A percentile compares a stretch with the other conserved stretches of the same genome.
Evolutionary conservation across 2,113 vertebrate species (phyloP).

Genomic region (Leucosticte australis): DNA sequence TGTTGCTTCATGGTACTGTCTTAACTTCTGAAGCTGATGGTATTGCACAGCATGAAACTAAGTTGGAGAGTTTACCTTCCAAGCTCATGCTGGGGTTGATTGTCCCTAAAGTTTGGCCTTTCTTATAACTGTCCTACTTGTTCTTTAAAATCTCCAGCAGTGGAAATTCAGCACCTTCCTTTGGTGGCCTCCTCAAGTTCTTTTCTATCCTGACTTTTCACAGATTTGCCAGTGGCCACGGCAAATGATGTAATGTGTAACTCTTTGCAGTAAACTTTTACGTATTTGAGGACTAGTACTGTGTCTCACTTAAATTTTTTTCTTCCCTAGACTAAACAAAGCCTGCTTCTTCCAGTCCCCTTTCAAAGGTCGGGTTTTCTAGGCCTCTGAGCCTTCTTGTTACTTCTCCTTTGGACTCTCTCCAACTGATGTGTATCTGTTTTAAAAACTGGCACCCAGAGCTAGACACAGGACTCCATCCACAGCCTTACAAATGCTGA

Average conservation of each 20-base stretch:
- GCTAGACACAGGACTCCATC: background rate
- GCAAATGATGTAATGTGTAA: background rate
- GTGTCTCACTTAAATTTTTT: background rate
- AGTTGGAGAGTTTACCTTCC: background rate
- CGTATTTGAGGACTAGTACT: background rate
- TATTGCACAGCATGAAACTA: background rate
- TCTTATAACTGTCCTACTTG: background rate
- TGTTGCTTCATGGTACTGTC: background rate
- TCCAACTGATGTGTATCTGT: background rate
- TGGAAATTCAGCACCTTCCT: background rate
- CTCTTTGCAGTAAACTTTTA: background rate
- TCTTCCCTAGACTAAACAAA: slow-evolving; percentile 25
- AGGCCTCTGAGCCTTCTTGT: background rate
- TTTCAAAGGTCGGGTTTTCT: background rate
- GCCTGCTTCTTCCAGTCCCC: background rate
- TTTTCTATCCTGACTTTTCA: accelerated
- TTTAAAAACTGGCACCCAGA: background rate
- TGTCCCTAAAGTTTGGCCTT: background rate
- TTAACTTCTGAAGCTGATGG: background rate
- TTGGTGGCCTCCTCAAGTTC: background rate
- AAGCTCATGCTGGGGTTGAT: background rate
- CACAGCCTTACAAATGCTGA: background rate
- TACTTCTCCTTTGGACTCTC: slow-evolving; percentile 11
- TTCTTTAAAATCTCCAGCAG: background rate
- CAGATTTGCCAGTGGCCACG: accelerated